These are phyloP conservation scores for Callospermophilus lateralis DNA, from an alignment of 2,113 vertebrate species.

Conservation along the genomic window DNA sequence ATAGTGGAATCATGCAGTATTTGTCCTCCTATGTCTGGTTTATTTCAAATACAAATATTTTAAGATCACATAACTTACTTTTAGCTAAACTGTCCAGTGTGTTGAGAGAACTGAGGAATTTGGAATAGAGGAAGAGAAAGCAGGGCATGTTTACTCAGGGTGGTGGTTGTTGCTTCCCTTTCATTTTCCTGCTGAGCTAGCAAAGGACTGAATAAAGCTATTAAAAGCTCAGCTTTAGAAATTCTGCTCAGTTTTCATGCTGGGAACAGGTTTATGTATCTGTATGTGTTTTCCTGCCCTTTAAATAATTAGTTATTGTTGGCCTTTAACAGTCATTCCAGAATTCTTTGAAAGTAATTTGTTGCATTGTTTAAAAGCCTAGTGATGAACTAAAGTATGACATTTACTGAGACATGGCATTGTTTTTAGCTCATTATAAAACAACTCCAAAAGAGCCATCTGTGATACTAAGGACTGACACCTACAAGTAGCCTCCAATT, in stretches of 20 bases:
- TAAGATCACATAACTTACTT: conserved; percentile 23
- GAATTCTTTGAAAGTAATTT: conserved; percentile 53
- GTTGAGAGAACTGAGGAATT: conserved; percentile 73
- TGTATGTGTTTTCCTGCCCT: conserved; percentile 30
- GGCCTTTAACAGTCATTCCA: conserved; percentile 53
- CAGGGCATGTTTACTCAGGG: conserved; percentile 75
- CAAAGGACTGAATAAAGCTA: conserved; percentile 79
- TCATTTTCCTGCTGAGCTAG: conserved; percentile 82
- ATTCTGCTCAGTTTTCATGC: conserved; percentile 52
- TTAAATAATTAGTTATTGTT: conserved; percentile 64
- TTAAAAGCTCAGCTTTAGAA: conserved; percentile 75
- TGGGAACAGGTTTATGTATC: conserved; percentile 41
- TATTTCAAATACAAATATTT: conserved; percentile 56
- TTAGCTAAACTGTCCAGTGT: neutral
- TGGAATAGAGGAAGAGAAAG: conserved; percentile 80
- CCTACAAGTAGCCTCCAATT: neutral
- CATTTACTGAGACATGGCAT: conserved; percentile 4
- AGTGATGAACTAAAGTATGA: conserved; percentile 54
- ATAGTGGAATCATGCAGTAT: conserved; percentile 6
- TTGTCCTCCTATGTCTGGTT: neutral
- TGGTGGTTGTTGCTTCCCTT: conserved; percentile 69
- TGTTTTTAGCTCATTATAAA: conserved; percentile 47
- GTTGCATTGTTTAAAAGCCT: conserved; percentile 31
- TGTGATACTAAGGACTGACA: neutral
- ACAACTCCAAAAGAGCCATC: conserved; percentile 30